A percentile compares a stretch with the other conserved stretches of the same genome.
Conservation (phyloP, 1,140 invertebrate species). For the Pygmarrhopalites habei region DNA sequence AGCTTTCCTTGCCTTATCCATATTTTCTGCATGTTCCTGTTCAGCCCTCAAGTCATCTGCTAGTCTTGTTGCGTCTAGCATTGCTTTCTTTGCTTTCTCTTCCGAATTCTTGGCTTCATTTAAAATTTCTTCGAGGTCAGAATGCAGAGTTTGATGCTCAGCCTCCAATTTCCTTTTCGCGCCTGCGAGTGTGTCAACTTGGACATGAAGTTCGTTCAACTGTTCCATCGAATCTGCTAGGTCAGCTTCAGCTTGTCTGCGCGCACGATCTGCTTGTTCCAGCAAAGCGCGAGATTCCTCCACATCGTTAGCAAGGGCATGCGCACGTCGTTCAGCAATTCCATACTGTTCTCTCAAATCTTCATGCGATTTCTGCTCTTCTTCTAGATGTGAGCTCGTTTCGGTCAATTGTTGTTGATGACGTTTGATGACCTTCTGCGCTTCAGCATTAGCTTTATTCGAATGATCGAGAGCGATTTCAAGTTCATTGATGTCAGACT, state of each 20-base stretch:
- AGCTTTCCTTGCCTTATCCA: constrained; percentile 95
- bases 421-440: constrained; percentile 98
- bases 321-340: constrained; percentile 90
- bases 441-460: too few relatives aligned
- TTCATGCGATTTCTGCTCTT: constrained; percentile 93
- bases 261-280: constrained; percentile 93
- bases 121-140: too few relatives aligned
- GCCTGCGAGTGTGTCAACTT: constrained; percentile 82
- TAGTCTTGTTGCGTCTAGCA: constrained; percentile 95
- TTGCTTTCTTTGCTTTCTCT: constrained; percentile 98
- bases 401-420: constrained; percentile 94
- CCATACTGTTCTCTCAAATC: constrained; percentile 93
- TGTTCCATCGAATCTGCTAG: constrained; percentile 93
- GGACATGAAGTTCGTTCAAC: constrained; percentile 87
- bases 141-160: constrained; percentile 92
- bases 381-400: constrained; percentile 87
- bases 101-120: too few relatives aligned
- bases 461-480: too few relatives aligned
- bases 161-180: constrained; percentile 98
- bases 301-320: constrained; percentile 87
- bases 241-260: constrained; percentile 93
- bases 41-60: too few relatives aligned
- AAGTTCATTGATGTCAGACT: too few relatives aligned
- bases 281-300: constrained; percentile 91
- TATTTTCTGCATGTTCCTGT: constrained; percentile 94